These are phyloP conservation scores for Cerastis leucographa DNA, from an alignment of 2,888 invertebrate genomes.

Conservation along the genomic window DNA sequence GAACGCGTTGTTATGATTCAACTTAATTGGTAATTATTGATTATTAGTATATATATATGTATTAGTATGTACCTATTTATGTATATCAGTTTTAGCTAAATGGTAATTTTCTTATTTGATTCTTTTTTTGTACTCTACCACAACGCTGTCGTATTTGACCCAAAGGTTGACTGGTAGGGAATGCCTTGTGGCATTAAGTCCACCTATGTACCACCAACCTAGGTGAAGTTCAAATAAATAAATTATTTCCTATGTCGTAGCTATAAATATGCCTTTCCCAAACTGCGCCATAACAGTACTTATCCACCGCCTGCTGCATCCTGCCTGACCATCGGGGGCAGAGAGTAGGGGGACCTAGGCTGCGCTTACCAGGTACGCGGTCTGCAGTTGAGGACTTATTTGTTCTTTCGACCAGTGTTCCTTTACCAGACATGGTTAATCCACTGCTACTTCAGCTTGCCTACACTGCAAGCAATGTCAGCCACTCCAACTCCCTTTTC, in stretches of 20 bases:
- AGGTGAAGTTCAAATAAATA: no score
- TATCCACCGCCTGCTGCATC: no score
- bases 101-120: no score
- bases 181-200: no score
- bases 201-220: no score
- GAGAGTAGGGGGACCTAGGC: background rate
- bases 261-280: background rate
- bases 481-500: no score
- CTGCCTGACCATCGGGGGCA: background rate
- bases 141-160: no score
- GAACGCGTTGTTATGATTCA: slow-evolving; percentile 1
- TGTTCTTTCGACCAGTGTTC: background rate
- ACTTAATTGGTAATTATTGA: slow-evolving; percentile 22
- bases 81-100: no score
- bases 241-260: background rate
- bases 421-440: background rate
- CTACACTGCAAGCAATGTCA: background rate
- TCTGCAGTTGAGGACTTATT: background rate
- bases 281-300: background rate
- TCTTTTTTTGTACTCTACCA: no score
- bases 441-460: background rate
- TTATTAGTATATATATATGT: no score
- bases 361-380: background rate
- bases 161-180: no score
- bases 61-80: no score